A percentile compares a stretch with the other conserved stretches of the same genome.
These are phyloP conservation scores for Clavelina lepadiformis DNA, from an alignment of 23 tunicate species.

Conservation along the genomic window DNA sequence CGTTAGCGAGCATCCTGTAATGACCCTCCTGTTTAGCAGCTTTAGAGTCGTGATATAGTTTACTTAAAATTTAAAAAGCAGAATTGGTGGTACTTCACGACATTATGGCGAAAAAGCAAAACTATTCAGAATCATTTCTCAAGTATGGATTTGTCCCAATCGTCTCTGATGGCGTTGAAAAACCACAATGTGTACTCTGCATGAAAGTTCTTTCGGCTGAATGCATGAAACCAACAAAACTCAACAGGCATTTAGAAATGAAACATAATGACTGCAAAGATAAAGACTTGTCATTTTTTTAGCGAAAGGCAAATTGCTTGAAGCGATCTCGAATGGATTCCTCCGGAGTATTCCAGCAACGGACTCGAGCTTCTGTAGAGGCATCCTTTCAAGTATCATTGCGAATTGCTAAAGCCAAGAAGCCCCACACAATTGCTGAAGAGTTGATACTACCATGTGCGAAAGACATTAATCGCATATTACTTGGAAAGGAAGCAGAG, in stretches of 20 bases:
- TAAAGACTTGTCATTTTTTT: conserved; percentile 11
- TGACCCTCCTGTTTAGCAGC: too few species aligned
- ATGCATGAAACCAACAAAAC: conserved; percentile 6
- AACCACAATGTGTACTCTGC: conserved; percentile 6
- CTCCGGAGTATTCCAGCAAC: conserved; percentile 15
- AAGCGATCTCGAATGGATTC: conserved; percentile 11
- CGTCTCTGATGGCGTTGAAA: conserved; percentile 2
- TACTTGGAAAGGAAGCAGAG: conserved; percentile 14
- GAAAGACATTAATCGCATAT: conserved; percentile 13
- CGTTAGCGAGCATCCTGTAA: too few species aligned
- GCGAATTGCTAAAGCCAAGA: conserved; percentile 30
- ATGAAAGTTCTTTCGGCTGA: neutral
- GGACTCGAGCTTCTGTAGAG: conserved; percentile 11
- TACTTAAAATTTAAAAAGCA: too few species aligned
- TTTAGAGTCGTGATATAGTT: too few species aligned
- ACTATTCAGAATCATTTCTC: too few species aligned
- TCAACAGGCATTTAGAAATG: too few species aligned
- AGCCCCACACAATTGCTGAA: conserved; percentile 12
- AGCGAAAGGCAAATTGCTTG: conserved; percentile 2
- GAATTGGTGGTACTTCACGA: too few species aligned
- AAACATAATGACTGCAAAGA: neutral
- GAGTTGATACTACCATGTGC: conserved; percentile 20
- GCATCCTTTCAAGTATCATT: conserved; percentile 5
- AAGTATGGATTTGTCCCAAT: neutral
- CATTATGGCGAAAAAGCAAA: too few species aligned